These are phyloP conservation scores for Danaus chrysippus DNA, from an alignment of 2,888 invertebrate species.

Conservation along the genomic window DNA sequence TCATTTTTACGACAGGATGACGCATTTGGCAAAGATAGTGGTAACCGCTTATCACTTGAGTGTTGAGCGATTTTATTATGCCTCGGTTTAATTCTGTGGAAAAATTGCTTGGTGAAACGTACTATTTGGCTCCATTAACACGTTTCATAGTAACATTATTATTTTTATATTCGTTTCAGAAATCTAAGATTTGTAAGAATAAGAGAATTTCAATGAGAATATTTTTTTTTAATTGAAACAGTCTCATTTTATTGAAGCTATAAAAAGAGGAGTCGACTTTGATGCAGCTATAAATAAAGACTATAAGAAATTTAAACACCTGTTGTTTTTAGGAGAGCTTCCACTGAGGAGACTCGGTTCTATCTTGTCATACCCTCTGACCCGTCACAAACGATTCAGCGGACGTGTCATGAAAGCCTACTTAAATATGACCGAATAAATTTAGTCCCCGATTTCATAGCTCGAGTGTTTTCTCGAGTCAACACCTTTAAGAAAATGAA, in stretches of 20 bases:
- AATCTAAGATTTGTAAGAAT: background rate
- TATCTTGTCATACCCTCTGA: slow-evolving; percentile 23
- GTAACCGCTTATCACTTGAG: slow-evolving; percentile 19
- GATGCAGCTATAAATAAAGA: background rate
- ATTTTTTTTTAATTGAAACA: too few species aligned
- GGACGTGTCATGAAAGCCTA: slow-evolving; percentile 48
- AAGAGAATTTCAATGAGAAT: too few species aligned
- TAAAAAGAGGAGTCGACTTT: too few species aligned
- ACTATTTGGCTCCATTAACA: slow-evolving; percentile 10
- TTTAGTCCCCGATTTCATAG: slow-evolving; percentile 54
- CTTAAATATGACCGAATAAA: slow-evolving; percentile 41
- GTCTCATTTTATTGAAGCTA: too few species aligned
- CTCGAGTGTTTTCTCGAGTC: slow-evolving; percentile 43
- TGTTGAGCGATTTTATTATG: slow-evolving; percentile 25
- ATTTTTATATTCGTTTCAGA: background rate
- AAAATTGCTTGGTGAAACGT: slow-evolving; percentile 11
- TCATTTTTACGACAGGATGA: slow-evolving; percentile 38
- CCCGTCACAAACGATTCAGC: slow-evolving; percentile 26
- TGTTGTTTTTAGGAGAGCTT: slow-evolving; percentile 5
- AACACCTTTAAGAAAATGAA: slow-evolving; percentile 44
- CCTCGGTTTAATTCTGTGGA: slow-evolving; percentile 14
- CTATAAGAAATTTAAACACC: background rate
- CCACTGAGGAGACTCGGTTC: slow-evolving; percentile 12
- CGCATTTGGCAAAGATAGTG: slow-evolving; percentile 30
- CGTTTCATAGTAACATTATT: background rate